These are phyloP conservation scores for Tenthredo notha DNA, from an alignment of 2,888 invertebrate species.

Conservation along the genomic window DNA sequence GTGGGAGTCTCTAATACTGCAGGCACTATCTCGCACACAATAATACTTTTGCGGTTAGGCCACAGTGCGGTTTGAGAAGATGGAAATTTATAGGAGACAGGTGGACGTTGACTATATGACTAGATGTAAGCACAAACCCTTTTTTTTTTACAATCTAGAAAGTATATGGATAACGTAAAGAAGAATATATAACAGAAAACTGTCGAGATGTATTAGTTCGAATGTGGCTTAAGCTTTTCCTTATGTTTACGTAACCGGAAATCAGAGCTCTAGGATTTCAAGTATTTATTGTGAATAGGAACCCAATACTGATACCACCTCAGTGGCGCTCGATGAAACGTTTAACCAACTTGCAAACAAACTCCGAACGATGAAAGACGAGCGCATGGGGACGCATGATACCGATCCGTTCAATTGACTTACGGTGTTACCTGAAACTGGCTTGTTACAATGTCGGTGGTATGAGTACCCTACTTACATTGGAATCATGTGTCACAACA, in stretches of 20 bases:
- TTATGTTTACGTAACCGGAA: background rate
- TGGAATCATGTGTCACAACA: slow-evolving; percentile 10
- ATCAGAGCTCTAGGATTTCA: background rate
- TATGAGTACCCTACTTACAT: slow-evolving; percentile 7
- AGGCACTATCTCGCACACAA: background rate
- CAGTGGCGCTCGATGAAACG: background rate
- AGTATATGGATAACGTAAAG: background rate
- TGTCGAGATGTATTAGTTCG: background rate
- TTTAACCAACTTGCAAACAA: slow-evolving; percentile 12
- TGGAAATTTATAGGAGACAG: background rate
- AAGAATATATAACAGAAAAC: background rate
- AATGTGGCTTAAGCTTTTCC: background rate
- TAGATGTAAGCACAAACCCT: background rate
- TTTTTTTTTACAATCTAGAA: background rate
- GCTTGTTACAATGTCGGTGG: background rate
- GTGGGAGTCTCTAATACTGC: background rate
- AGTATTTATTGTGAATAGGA: background rate
- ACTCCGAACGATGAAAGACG: background rate
- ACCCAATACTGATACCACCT: background rate
- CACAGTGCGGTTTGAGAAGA: background rate
- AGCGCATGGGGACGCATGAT: slow-evolving; percentile 4
- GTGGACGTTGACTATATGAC: background rate
- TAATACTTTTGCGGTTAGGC: slow-evolving; percentile 5
- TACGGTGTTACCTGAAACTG: background rate
- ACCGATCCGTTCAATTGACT: slow-evolving; percentile 23